These are phyloP conservation scores for Diabrotica undecimpunctata DNA, from an alignment of 1,140 invertebrate genomes.

Conservation along the genomic window DNA sequence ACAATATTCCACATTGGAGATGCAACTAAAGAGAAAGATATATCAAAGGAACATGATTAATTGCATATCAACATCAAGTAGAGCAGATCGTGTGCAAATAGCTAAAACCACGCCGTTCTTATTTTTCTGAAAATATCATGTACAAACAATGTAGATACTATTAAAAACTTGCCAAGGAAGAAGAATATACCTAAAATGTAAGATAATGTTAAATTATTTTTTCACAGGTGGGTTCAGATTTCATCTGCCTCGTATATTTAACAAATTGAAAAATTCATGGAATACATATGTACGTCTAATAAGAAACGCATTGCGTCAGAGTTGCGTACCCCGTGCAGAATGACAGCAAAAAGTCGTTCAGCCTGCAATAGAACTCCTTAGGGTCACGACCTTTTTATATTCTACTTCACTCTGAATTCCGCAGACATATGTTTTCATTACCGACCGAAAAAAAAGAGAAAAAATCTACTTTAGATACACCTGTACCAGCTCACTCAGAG, in stretches of 20 bases:
- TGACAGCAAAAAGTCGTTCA: neutral
- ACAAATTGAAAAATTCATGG: slow-evolving; percentile 3
- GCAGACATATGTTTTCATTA: neutral
- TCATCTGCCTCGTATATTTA: neutral
- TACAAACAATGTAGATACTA: too few relatives aligned
- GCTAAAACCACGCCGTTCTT: too few relatives aligned
- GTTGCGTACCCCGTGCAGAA: neutral
- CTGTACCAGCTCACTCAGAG: neutral
- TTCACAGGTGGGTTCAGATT: too few relatives aligned
- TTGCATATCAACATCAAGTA: too few relatives aligned
- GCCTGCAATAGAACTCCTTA: neutral
- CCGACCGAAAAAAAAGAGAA: neutral
- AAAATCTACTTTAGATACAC: neutral
- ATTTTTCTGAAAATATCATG: too few relatives aligned
- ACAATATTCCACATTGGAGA: too few relatives aligned
- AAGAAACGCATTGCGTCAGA: neutral
- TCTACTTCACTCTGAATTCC: neutral
- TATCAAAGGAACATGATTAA: too few relatives aligned
- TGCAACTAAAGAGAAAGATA: too few relatives aligned
- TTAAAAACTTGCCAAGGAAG: too few relatives aligned
- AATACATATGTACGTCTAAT: neutral
- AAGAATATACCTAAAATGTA: too few relatives aligned
- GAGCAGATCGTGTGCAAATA: too few relatives aligned
- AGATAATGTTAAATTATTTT: too few relatives aligned
- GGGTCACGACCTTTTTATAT: neutral